phyloP scores from a whole-genome alignment of 2,113 vertebrate species.

The Thunnus maccoyii region DNA sequence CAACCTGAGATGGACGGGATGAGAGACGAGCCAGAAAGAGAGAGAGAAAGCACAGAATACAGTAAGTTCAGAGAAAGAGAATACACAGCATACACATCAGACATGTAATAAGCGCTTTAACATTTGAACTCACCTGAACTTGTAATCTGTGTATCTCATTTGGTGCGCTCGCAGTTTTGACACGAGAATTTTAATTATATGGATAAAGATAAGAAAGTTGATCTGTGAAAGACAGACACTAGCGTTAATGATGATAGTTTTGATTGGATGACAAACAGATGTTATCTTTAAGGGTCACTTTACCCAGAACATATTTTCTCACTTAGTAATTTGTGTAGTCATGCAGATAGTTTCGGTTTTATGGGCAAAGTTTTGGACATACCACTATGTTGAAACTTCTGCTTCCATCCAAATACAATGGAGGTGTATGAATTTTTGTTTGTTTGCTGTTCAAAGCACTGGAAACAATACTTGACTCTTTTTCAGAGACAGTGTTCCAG shows the following conservation, averaged over 20 bases:
- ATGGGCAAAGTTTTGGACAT: background rate
- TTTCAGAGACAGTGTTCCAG: background rate
- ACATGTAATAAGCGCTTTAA: background rate
- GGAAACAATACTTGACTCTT: background rate
- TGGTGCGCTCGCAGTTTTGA: conserved; percentile 94
- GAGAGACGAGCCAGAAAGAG: background rate
- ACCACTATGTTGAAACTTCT: background rate
- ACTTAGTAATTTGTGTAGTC: background rate
- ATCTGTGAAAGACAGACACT: conserved; percentile 84
- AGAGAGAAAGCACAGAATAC: background rate
- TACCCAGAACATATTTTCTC: background rate
- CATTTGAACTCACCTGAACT: conserved; percentile 86
- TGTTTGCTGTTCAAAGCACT: background rate
- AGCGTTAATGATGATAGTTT: background rate
- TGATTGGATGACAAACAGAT: background rate
- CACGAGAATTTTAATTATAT: conserved; percentile 92
- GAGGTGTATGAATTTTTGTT: background rate
- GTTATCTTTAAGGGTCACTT: background rate
- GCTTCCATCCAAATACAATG: background rate
- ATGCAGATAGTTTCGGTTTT: background rate
- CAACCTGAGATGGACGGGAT: conserved; percentile 82
- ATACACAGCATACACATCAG: background rate
- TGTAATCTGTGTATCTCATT: conserved; percentile 96
- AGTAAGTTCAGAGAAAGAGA: background rate
- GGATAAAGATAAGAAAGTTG: conserved; percentile 96